Base-by-base conservation (phyloP, 2,888 invertebrate genomes). In the Germaria angustata region DNA sequence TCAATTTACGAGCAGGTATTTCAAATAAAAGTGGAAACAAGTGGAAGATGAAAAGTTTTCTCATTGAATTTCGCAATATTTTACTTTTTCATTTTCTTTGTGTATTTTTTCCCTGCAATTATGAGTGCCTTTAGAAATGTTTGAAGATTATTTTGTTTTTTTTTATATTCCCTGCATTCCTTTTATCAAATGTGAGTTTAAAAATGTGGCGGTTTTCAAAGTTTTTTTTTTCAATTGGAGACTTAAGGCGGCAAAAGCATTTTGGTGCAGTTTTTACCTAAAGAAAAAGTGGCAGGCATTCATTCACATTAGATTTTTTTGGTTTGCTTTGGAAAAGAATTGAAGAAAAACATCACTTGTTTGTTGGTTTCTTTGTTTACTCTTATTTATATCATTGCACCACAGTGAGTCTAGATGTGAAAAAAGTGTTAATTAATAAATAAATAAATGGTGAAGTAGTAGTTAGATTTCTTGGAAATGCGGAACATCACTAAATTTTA, bases 61-160 rank as follows among this genome's bases (percentile, higher is more conserved):
- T 65, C 53, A 34, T 53, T 53, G 44, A 73, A 63, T 63, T 46
- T 44, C 55, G 5, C 5, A 39, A 49, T 5, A 39, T n/a, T 34
- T 69, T 57, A 34, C 15, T 24, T 51, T 22, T 24, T 3, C 1
- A 20, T 51, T 15, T 51, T 46, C 2, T 8, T 11, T 32, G 15
- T 22, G 1, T 20, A 17, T 20, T n/a, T n/a, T n/a, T 46, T 24
- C 2, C n/a, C n/a, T n/a, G 36, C 7, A 17, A 17, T 20, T 59
- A 46, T 20, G 44, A 65, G 39, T 44, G 46, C 39, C 49, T 36
- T 68, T 53, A 53, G 61, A 73, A 73, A 80, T 61, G 57, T 63
- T 80, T 53, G 39, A 13, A 68, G 73, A 73, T 61, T 34, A 78
- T 71, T 78, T 66, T 72, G n/a, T n/a, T 51, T 66, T 73, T 39